These are phyloP conservation scores for Alviniconcha marisindica DNA, from an alignment of 1,140 invertebrate species.

Conservation along the genomic window DNA sequence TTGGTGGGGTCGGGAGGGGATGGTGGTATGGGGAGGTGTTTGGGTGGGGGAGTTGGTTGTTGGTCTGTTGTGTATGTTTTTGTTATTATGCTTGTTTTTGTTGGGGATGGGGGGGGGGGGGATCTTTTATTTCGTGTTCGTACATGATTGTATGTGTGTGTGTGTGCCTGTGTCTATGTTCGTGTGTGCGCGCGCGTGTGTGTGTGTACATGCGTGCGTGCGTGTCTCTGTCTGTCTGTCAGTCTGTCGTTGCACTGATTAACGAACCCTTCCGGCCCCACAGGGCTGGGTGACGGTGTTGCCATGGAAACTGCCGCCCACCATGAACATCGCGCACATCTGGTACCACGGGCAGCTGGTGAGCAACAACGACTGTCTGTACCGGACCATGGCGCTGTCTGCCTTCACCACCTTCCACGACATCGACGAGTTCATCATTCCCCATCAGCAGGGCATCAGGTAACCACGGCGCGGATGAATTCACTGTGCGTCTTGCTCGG, in stretches of 20 bases:
- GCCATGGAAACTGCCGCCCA: conserved; percentile 64
- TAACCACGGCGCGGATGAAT: conserved; percentile 29
- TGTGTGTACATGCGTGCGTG: too few relatives aligned
- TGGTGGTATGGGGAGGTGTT: too few relatives aligned
- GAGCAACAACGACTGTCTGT: conserved; percentile 74
- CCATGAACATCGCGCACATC: conserved; percentile 50
- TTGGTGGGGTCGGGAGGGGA: too few relatives aligned
- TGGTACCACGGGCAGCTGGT: conserved; percentile 75
- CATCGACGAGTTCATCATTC: conserved; percentile 74
- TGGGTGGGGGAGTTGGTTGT: too few relatives aligned
- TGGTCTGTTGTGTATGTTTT: too few relatives aligned
- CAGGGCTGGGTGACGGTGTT: conserved; percentile 59
- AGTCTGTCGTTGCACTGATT: too few relatives aligned
- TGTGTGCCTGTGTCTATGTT: neutral
- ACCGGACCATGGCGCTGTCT: conserved; percentile 66
- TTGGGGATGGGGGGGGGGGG: neutral
- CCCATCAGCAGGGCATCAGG: conserved; percentile 55
- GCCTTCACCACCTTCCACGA: conserved; percentile 71
- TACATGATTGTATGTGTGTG: neutral
- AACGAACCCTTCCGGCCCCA: too few relatives aligned
- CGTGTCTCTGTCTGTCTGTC: too few relatives aligned
- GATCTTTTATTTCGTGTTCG: neutral
- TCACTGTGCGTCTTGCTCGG: too few relatives aligned
- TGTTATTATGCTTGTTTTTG: too few relatives aligned
- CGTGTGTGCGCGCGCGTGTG: too few relatives aligned